Conservation (phyloP, 2,113 vertebrate species). For the Trematocara nigrifrons region DNA sequence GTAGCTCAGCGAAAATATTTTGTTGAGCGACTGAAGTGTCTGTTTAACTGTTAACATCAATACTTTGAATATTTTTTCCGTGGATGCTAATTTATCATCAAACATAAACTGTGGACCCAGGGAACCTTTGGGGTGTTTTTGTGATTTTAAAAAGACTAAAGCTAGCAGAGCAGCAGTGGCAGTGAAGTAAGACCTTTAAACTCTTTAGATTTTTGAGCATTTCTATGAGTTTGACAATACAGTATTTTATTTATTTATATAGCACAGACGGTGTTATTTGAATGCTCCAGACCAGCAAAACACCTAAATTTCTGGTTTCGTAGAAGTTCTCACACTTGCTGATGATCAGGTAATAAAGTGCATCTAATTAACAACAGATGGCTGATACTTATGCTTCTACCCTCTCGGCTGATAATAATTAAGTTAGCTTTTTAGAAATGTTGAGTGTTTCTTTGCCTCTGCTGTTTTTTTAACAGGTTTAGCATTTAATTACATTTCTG, state of each 20-base stretch:
- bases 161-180: neutral
- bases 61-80: neutral
- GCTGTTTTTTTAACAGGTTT: neutral
- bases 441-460: neutral
- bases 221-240: neutral
- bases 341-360: neutral
- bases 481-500: neutral
- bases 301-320: accelerated
- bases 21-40: accelerated
- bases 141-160: neutral
- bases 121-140: neutral
- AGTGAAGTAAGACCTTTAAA: neutral
- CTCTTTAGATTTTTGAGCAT: neutral
- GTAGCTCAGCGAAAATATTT: neutral
- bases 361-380: neutral
- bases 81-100: neutral
- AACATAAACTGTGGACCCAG: neutral
- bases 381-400: neutral
- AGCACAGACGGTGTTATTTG: neutral
- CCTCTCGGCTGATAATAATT: neutral
- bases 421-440: neutral
- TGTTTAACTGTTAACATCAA: neutral
- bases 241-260: neutral
- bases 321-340: neutral
- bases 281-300: neutral